Percentiles rank a stretch among this genome's conserved stretches.
Conservation (phyloP, 2,797 vertebrate genomes). For the Tenualosa thibaudeaui region DNA sequence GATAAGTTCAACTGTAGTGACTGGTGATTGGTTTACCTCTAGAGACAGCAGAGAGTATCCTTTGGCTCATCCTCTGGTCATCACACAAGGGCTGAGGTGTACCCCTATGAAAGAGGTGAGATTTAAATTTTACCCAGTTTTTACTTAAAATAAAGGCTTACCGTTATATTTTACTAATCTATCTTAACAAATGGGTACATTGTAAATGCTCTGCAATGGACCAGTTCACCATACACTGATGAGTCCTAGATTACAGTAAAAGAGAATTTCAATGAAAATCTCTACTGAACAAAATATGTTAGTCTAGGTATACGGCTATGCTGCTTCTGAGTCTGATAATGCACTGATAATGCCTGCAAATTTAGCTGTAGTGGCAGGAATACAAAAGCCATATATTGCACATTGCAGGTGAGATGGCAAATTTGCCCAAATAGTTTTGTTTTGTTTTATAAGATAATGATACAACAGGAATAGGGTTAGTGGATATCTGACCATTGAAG, state of each 20-base stretch:
- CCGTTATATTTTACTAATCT: too few relatives aligned
- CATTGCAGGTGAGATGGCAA: neutral
- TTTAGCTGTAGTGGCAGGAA: neutral
- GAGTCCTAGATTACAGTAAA: too few relatives aligned
- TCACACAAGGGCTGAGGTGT: neutral
- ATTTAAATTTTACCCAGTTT: neutral
- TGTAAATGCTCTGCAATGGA: too few relatives aligned
- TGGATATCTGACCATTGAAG: too few relatives aligned
- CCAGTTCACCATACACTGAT: too few relatives aligned
- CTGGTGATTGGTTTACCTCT: neutral
- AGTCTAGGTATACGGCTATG: neutral
- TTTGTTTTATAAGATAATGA: neutral
- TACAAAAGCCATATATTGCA: neutral
- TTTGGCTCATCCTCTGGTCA: neutral
- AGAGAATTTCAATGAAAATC: too few relatives aligned
- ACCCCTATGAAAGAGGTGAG: neutral
- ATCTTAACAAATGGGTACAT: too few relatives aligned
- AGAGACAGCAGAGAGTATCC: neutral
- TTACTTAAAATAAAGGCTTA: too few relatives aligned
- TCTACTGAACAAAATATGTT: too few relatives aligned
- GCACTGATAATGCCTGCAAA: too few relatives aligned
- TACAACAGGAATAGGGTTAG: neutral
- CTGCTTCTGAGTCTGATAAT: neutral
- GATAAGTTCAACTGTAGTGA: neutral
- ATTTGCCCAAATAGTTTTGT: too few relatives aligned